Evolutionary conservation across 2,797 vertebrate genomes (phyloP).

Genomic region (Carapus acus): DNA sequence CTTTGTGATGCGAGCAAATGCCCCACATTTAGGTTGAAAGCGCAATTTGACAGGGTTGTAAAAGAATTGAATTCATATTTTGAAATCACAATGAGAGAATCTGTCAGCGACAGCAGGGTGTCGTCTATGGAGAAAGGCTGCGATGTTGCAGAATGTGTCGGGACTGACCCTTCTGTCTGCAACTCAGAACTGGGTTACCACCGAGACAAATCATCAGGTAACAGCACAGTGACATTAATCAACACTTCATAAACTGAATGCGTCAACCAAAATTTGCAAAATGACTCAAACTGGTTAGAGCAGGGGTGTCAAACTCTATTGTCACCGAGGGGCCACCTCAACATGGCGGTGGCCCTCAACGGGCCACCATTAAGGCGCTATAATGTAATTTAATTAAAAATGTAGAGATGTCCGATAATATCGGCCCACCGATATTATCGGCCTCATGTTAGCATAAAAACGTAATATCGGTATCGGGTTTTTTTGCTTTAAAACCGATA

Average conservation of each 20-base stretch:
- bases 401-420: no score
- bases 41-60: constrained; percentile 78
- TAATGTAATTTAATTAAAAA: no score
- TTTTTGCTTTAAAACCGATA: no score
- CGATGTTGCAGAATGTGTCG: constrained; percentile 26
- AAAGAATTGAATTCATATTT: constrained; percentile 80
- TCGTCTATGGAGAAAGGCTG: constrained; percentile 42
- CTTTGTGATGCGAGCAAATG: constrained; percentile 4
- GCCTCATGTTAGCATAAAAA: no score
- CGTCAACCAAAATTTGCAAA: neutral
- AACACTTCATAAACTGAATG: neutral
- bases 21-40: constrained; percentile 73
- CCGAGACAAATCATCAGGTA: constrained; percentile 49
- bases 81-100: constrained; percentile 69
- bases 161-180: constrained; percentile 23
- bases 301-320: no score
- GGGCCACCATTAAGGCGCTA: no score
- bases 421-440: no score
- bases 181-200: constrained; percentile 16
- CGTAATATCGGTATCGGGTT: no score
- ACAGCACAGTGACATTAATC: neutral
- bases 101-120: constrained; percentile 18
- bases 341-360: no score
- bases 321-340: no score
- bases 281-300: no score